phyloP scores from a whole-genome alignment of 2,888 invertebrate species.

The Globia sparganii region DNA sequence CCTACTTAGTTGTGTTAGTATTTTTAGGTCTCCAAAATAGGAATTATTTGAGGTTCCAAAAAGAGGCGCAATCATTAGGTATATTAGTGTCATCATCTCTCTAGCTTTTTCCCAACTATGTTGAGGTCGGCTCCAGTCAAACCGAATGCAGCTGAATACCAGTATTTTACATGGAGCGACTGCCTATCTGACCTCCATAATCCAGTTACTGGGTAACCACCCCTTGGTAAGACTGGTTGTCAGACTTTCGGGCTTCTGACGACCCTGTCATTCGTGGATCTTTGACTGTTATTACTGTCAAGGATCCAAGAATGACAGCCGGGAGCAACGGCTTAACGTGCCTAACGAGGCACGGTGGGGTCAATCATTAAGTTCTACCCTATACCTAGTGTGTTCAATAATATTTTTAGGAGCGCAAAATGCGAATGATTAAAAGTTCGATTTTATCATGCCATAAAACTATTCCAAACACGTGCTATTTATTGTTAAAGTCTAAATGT shows the following conservation, averaged over 20 bases:
- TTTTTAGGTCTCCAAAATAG: background rate
- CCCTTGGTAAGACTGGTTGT: background rate
- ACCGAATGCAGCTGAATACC: no score
- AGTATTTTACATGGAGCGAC: no score
- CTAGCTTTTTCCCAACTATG: background rate
- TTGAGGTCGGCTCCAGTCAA: no score
- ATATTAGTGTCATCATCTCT: background rate
- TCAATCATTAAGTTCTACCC: no score
- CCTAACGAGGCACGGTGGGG: background rate
- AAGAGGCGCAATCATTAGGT: background rate
- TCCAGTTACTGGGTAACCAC: no score
- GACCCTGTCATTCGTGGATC: no score
- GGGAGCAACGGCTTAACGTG: background rate
- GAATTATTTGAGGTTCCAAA: background rate
- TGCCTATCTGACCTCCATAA: no score
- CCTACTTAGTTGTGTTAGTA: background rate
- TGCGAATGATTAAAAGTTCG: background rate
- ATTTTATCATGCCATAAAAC: conserved; percentile 17
- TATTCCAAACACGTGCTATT: conserved; percentile 40
- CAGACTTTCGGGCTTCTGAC: background rate
- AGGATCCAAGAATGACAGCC: no score
- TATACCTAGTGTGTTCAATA: background rate
- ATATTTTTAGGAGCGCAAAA: background rate
- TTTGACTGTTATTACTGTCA: no score
- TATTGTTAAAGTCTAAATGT: conserved; percentile 53